These are phyloP conservation scores for Cheirogaleus medius DNA, from an alignment of 2,113 vertebrate species.

Conservation along the genomic window DNA sequence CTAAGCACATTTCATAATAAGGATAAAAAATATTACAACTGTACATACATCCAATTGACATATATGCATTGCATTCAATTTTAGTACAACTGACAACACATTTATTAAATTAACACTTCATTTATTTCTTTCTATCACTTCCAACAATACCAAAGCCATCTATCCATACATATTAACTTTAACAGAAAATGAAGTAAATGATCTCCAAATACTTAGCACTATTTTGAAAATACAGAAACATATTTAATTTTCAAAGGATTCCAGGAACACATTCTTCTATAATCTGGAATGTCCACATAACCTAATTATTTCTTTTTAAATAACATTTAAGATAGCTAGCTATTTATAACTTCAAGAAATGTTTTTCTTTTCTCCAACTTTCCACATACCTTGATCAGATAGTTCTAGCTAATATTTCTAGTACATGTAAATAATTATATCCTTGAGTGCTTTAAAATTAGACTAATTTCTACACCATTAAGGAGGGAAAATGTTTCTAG, in stretches of 20 bases:
- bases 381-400: constrained; percentile 58
- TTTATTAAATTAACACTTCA: constrained; percentile 85
- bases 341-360: constrained; percentile 35
- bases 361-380: constrained; percentile 49
- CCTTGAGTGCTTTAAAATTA: constrained; percentile 80
- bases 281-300: not conserved
- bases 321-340: constrained; percentile 11
- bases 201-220: constrained; percentile 39
- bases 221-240: constrained; percentile 38
- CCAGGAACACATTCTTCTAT: constrained; percentile 44
- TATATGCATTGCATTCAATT: constrained; percentile 74
- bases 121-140: constrained; percentile 78
- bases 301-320: constrained; percentile 44
- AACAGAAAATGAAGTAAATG: constrained; percentile 36
- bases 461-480: constrained; percentile 76
- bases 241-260: constrained; percentile 57
- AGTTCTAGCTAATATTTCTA: constrained; percentile 78
- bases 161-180: constrained; percentile 30
- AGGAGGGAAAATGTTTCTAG: constrained; percentile 78
- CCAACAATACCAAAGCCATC: constrained; percentile 66
- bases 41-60: constrained; percentile 66
- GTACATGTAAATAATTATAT: constrained; percentile 80
- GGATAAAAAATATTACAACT: constrained; percentile 69
- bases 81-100: constrained; percentile 69
- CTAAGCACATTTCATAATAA: constrained; percentile 65